phyloP scores from a whole-genome alignment of 2,888 invertebrate genomes.

The Gortyna flavago region DNA sequence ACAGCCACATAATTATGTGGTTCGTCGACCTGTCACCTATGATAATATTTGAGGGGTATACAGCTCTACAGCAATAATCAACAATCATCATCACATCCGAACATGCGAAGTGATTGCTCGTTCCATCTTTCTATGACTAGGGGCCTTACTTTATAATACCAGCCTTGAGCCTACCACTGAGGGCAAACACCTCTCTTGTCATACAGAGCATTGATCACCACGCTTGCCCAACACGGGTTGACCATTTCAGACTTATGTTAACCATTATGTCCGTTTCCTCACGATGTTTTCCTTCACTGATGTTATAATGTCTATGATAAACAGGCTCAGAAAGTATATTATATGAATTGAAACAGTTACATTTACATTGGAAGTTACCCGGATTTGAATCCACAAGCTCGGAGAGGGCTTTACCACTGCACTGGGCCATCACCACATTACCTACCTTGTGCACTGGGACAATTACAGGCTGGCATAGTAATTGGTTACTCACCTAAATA shows the following conservation, averaged over 20 bases:
- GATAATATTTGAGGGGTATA: too few species aligned
- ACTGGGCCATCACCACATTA: background rate
- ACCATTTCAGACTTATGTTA: background rate
- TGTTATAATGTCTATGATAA: too few species aligned
- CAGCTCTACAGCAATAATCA: background rate
- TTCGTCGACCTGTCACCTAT: background rate
- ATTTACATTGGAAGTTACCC: too few species aligned
- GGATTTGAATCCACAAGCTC: too few species aligned
- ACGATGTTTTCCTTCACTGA: too few species aligned
- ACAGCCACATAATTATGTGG: too few species aligned
- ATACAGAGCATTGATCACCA: background rate
- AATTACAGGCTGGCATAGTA: background rate
- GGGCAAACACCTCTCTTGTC: too few species aligned
- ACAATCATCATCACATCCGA: background rate
- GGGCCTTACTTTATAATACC: background rate
- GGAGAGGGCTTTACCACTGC: background rate
- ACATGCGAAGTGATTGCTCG: background rate
- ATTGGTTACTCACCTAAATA: background rate
- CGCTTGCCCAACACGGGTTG: background rate
- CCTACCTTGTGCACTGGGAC: too few species aligned
- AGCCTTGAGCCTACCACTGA: too few species aligned
- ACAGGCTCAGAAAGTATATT: too few species aligned
- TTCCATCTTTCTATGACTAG: background rate
- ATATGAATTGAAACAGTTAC: too few species aligned
- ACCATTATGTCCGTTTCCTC: too few species aligned